Evolutionary conservation across 2,113 vertebrate species (phyloP).

Genomic region (Tiliqua scincoides): DNA sequence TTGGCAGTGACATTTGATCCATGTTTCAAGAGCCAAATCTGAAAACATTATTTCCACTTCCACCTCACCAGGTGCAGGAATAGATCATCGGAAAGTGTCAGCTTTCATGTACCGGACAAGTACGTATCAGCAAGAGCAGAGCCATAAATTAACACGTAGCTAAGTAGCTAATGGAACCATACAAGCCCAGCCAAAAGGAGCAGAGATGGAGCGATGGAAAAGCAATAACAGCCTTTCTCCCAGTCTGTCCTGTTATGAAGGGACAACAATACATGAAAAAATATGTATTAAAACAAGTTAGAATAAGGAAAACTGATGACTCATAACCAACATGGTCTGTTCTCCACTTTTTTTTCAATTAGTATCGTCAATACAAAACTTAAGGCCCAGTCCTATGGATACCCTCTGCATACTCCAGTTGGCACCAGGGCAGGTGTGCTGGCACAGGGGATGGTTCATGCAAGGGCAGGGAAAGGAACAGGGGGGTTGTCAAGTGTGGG

Average conservation of each 20-base stretch:
- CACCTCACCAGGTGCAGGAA: conserved; percentile 4
- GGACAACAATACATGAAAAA: background rate
- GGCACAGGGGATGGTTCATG: too few species aligned
- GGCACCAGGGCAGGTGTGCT: too few species aligned
- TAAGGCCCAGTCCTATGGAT: too few species aligned
- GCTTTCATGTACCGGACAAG: conserved; percentile 10
- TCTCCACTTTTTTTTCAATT: too few species aligned
- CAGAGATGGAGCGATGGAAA: background rate
- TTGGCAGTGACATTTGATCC: conserved; percentile 50
- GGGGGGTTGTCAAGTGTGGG: too few species aligned
- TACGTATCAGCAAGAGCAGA: conserved; percentile 15
- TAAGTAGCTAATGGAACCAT: background rate
- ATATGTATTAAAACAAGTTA: background rate
- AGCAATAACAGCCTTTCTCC: background rate
- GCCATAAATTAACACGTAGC: conserved; percentile 40
- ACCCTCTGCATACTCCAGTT: too few species aligned
- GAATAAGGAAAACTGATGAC: background rate
- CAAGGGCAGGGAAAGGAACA: too few species aligned
- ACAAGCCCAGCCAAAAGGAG: background rate
- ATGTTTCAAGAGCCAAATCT: conserved; percentile 42
- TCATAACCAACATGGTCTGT: too few species aligned
- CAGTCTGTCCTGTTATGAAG: background rate
- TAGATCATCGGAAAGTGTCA: conserved; percentile 47
- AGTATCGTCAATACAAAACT: too few species aligned
- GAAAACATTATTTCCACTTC: conserved; percentile 6